Percentiles rank a stretch among this genome's conserved stretches.
phyloP scores from a whole-genome alignment of 2,113 vertebrate genomes.

The Ameiurus melas region DNA sequence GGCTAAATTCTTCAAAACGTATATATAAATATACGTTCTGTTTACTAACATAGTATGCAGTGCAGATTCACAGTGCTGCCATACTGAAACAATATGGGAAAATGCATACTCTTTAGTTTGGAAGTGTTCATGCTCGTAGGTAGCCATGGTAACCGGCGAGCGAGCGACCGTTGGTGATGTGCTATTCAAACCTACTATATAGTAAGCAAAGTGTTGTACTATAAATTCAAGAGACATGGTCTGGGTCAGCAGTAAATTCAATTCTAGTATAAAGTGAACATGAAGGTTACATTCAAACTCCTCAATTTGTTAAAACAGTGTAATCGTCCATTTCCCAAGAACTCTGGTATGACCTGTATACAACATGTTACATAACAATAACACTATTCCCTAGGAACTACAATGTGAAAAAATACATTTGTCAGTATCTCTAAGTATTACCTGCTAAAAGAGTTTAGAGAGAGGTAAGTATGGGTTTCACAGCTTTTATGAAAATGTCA shows the following conservation, averaged over 20 bases:
- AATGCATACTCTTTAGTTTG: not conserved
- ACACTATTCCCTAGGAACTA: not conserved
- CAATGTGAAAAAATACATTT: not conserved
- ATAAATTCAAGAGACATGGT: not conserved
- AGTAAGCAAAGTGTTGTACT: not conserved
- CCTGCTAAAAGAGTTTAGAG: not conserved
- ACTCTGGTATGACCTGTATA: not conserved
- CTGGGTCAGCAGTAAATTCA: not conserved
- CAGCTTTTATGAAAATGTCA: slow-evolving; percentile 11
- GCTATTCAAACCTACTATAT: slow-evolving; percentile 17
- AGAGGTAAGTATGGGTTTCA: not conserved
- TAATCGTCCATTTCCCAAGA: not conserved
- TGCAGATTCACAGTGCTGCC: not conserved
- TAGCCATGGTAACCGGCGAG: not conserved
- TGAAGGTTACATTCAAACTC: not conserved
- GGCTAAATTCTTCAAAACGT: no score
- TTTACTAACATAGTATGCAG: not conserved
- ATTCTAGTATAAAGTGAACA: not conserved
- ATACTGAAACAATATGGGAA: no score
- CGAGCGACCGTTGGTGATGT: slow-evolving; percentile 6
- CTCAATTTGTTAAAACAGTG: not conserved
- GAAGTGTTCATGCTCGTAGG: not conserved
- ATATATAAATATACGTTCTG: no score
- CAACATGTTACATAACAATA: not conserved
- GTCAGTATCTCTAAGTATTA: not conserved